These are phyloP conservation scores for Thalassophryne amazonica DNA, from an alignment of 2,797 vertebrate species.

Conservation along the genomic window DNA sequence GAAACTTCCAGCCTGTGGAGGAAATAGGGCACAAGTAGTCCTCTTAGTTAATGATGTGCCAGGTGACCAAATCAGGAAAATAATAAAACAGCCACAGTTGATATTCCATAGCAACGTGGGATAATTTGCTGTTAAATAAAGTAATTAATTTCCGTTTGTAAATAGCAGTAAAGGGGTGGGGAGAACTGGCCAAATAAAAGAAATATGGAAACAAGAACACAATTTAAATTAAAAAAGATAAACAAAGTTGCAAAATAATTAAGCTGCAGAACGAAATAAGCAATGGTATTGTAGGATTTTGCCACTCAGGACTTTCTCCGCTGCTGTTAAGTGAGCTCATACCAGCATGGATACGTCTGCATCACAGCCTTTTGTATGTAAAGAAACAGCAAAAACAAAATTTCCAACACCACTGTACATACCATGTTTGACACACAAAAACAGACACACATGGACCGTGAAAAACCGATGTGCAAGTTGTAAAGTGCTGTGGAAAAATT, in stretches of 20 bases:
- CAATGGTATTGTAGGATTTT: conserved; percentile 20
- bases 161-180: conserved; percentile 28
- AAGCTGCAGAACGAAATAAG: conserved; percentile 46
- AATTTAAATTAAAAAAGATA: conserved; percentile 46
- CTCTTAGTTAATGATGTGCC: conserved; percentile 86
- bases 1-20: conserved; percentile 97
- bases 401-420: conserved; percentile 2
- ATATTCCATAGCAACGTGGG: conserved; percentile 23
- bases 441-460: neutral
- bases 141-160: conserved; percentile 5
- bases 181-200: conserved; percentile 35
- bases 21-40: conserved; percentile 91
- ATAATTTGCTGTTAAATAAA: conserved; percentile 12
- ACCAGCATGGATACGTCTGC: conserved; percentile 27
- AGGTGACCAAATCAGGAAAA: conserved; percentile 59
- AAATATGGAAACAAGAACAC: conserved; percentile 40
- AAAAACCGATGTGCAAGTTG: conserved; percentile 34
- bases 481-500: conserved; percentile 30
- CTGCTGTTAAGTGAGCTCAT: conserved; percentile 33
- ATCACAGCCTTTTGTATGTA: neutral
- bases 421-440: conserved; percentile 16
- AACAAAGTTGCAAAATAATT: conserved; percentile 59
- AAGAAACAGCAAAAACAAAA: neutral
- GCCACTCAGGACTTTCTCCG: conserved; percentile 40
- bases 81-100: conserved; percentile 35